Percentiles rank a stretch among this genome's conserved stretches.
phyloP scores from a whole-genome alignment of 2,113 vertebrate genomes.

The Caranx ignobilis region DNA sequence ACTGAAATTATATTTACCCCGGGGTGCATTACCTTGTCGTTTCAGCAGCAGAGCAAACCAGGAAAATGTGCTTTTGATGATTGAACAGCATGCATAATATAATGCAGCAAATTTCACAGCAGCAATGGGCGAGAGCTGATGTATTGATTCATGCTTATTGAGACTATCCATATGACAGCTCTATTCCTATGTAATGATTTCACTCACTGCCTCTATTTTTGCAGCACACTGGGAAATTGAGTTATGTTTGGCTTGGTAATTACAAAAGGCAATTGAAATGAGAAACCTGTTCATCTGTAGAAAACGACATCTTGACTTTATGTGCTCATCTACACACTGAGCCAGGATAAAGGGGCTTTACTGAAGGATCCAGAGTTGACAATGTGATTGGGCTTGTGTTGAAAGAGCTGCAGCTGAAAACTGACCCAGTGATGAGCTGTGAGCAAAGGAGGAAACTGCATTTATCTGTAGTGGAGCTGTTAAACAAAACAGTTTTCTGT shows the following conservation, averaged over 20 bases:
- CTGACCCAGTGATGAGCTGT: background rate
- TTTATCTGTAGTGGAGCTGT: background rate
- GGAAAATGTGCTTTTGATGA: constrained; percentile 59
- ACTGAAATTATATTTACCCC: constrained; percentile 37
- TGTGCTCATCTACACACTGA: background rate
- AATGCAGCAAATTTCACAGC: background rate
- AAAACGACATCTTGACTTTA: constrained; percentile 13
- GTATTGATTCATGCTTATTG: background rate
- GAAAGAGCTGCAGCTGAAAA: background rate
- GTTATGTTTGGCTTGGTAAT: background rate
- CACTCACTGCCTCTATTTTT: background rate
- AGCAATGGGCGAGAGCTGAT: constrained; percentile 13
- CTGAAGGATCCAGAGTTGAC: background rate
- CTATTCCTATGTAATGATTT: background rate
- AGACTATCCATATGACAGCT: constrained; percentile 18
- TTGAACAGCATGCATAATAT: constrained; percentile 29
- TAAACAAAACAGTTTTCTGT: background rate
- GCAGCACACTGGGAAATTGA: background rate
- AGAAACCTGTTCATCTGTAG: constrained; percentile 15
- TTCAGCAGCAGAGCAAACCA: constrained; percentile 20
- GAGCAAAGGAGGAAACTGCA: background rate
- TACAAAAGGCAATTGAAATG: constrained; percentile 12
- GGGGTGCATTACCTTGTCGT: constrained; percentile 23
- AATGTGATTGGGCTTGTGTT: background rate
- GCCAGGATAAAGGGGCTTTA: background rate